A percentile compares a stretch with the other conserved stretches of the same genome.
These are phyloP conservation scores for Elysia chlorotica DNA, from an alignment of 1,140 invertebrate species.

Conservation along the genomic window DNA sequence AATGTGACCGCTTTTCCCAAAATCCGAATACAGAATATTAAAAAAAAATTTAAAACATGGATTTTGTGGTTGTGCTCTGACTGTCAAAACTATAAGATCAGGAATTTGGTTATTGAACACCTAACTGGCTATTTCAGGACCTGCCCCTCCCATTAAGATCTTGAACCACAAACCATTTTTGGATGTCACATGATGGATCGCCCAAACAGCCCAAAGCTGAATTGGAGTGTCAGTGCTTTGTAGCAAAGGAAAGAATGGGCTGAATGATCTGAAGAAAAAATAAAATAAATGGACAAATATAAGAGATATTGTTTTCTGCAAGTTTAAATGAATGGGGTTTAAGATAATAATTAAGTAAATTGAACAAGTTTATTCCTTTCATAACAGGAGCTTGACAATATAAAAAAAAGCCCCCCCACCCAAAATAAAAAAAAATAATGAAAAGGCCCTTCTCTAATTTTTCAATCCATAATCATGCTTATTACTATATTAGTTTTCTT, in stretches of 20 bases:
- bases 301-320: too few species aligned
- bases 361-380: too few species aligned
- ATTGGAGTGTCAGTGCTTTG: constrained; percentile 68
- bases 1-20: too few species aligned
- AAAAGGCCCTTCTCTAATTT: too few species aligned
- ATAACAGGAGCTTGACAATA: too few species aligned
- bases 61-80: background rate
- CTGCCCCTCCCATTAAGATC: background rate
- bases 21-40: background rate
- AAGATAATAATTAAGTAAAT: too few species aligned
- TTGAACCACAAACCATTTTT: constrained; percentile 67
- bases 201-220: constrained; percentile 84
- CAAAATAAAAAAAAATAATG: too few species aligned
- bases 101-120: background rate
- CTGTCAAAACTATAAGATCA: background rate
- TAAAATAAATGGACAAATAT: too few species aligned
- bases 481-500: too few species aligned
- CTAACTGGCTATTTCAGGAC: background rate
- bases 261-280: constrained; percentile 68
- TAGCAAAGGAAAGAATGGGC: constrained; percentile 77
- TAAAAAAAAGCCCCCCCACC: too few species aligned
- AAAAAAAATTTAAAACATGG: background rate
- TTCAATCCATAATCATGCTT: too few species aligned
- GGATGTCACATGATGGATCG: constrained; percentile 81
- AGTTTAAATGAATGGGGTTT: too few species aligned